Evolutionary conservation across 2,888 invertebrate species (phyloP).

Genomic region (Apodemia duryi): DNA sequence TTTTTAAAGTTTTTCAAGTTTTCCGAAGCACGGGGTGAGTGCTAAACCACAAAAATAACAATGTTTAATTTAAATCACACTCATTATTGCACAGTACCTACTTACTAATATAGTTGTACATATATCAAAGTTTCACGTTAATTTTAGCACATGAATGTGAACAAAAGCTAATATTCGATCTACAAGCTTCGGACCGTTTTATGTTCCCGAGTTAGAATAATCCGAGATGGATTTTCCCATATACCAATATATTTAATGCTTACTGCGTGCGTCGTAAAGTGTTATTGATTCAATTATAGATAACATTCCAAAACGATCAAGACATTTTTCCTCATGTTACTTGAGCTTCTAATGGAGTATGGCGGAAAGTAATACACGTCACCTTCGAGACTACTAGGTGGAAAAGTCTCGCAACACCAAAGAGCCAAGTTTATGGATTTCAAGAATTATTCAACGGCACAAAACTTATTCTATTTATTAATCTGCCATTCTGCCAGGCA

Average conservation of each 20-base stretch:
- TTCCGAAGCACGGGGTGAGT: too few relatives aligned
- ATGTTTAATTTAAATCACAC: too few relatives aligned
- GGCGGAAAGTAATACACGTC: too few relatives aligned
- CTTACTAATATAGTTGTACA: not conserved
- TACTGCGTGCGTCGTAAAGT: not conserved
- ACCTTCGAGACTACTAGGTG: too few relatives aligned
- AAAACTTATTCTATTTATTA: too few relatives aligned
- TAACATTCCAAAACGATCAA: not conserved
- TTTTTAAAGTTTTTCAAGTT: too few relatives aligned
- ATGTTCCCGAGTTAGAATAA: conserved; percentile 1
- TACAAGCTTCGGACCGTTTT: not conserved
- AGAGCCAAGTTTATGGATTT: too few relatives aligned
- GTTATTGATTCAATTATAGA: conserved; percentile 4
- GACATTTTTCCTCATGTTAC: not conserved
- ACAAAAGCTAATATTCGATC: not conserved
- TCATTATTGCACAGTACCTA: too few relatives aligned
- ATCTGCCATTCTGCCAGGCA: too few relatives aligned
- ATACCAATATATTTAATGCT: not conserved
- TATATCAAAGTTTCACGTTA: not conserved
- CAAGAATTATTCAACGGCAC: too few relatives aligned
- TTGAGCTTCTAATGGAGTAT: not conserved
- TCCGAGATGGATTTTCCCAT: not conserved
- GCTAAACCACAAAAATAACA: too few relatives aligned
- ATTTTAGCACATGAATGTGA: not conserved
- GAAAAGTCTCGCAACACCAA: too few relatives aligned